phyloP scores from a whole-genome alignment of 1,140 invertebrate genomes.

The Paramacrobiotus metropolitanus region DNA sequence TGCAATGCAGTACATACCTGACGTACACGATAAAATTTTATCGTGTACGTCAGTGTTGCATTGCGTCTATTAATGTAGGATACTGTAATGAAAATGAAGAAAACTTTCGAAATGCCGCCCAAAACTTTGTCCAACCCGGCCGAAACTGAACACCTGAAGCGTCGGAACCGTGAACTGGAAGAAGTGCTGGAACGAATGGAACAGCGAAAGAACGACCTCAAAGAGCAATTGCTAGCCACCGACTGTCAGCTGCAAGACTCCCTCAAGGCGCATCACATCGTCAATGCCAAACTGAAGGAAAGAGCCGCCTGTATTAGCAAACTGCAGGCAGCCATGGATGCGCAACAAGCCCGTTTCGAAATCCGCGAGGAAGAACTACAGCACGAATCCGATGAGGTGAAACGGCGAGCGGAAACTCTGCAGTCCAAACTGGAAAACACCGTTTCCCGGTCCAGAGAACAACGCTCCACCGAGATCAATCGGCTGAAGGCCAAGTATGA shows the following conservation, averaged over 20 bases:
- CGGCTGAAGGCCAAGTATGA: background rate
- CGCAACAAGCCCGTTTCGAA: background rate
- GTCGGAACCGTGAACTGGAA: constrained; percentile 2
- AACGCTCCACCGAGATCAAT: background rate
- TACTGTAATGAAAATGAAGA: background rate
- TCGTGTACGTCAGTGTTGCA: too few species aligned
- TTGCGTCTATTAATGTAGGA: background rate
- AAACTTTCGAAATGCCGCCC: background rate
- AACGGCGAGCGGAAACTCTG: background rate
- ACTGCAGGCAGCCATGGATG: background rate
- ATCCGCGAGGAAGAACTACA: background rate
- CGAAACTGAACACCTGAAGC: background rate
- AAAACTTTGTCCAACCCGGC: background rate
- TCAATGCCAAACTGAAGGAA: constrained; percentile 1
- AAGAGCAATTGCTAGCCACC: background rate
- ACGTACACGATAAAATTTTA: too few species aligned
- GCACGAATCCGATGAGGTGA: background rate
- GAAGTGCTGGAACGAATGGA: background rate
- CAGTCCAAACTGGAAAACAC: background rate
- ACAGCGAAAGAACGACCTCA: background rate
- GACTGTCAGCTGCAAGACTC: background rate
- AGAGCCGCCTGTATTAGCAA: background rate
- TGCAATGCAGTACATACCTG: too few species aligned
- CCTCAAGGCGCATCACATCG: background rate
- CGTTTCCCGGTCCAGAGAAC: background rate